These are phyloP conservation scores for Zootermopsis nevadensis DNA, from an alignment of 2,888 invertebrate genomes.

Conservation along the genomic window DNA sequence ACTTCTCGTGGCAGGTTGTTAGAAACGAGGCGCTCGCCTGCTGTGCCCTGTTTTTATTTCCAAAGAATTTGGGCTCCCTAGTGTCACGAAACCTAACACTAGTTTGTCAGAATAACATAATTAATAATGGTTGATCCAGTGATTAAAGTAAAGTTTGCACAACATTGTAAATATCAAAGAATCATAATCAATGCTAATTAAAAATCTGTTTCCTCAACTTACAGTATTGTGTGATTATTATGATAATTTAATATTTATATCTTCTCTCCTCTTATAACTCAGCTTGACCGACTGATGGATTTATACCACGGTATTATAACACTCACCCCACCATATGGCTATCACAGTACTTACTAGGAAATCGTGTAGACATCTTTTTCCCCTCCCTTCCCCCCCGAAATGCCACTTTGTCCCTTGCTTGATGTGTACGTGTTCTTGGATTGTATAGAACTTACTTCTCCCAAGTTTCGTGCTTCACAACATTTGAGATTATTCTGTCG, in stretches of 20 bases:
- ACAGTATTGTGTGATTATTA: neutral
- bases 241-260: neutral
- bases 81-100: constrained; percentile 8
- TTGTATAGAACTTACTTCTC: no score
- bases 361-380: neutral
- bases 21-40: neutral
- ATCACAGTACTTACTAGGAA: neutral
- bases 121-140: neutral
- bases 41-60: neutral
- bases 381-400: no score
- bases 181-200: neutral
- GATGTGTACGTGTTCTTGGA: no score
- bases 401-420: no score
- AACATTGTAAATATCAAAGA: neutral
- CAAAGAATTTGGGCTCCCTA: neutral
- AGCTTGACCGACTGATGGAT: neutral
- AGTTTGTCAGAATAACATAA: neutral
- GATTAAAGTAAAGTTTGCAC: neutral
- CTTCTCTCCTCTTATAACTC: neutral
- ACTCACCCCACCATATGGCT: neutral
- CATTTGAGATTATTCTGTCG: no score
- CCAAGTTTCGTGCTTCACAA: no score
- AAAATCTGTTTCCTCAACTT: neutral
- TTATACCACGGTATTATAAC: no score
- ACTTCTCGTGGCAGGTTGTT: neutral